Conservation (phyloP, 2,113 vertebrate genomes). For the Strix uralensis region DNA sequence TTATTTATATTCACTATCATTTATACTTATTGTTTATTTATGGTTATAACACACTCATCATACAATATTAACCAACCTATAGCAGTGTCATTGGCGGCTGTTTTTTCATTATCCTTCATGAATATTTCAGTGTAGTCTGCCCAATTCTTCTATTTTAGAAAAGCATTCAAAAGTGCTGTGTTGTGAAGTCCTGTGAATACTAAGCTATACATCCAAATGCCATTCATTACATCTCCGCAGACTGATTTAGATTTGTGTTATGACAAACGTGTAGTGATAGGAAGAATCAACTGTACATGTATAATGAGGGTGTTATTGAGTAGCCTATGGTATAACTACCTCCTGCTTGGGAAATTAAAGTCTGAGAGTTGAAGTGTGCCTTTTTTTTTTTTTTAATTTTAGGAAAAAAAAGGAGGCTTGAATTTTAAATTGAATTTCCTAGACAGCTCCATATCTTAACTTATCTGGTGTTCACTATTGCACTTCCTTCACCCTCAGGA, state of each 20-base stretch:
- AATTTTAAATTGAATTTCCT: not conserved
- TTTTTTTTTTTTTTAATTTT: not conserved
- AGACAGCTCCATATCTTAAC: not conserved
- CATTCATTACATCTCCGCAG: not conserved
- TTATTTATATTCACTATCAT: conserved; percentile 71
- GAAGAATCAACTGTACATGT: not conserved
- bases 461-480: not conserved
- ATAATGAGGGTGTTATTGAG: not conserved
- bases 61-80: conserved; percentile 71
- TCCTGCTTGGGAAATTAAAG: not conserved
- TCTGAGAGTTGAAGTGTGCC: not conserved
- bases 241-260: not conserved
- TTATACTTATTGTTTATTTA: conserved; percentile 76
- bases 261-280: not conserved
- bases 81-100: not conserved
- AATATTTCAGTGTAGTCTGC: conserved; percentile 66
- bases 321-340: not conserved
- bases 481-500: not conserved
- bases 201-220: not conserved
- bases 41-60: conserved; percentile 69
- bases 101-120: conserved; percentile 68
- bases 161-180: not conserved
- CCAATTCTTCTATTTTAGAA: conserved; percentile 46
- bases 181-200: conserved; percentile 44
- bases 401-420: not conserved